Evolutionary conservation across 2,797 vertebrate species (phyloP).

Genomic region (Peromyscus attwateri): DNA sequence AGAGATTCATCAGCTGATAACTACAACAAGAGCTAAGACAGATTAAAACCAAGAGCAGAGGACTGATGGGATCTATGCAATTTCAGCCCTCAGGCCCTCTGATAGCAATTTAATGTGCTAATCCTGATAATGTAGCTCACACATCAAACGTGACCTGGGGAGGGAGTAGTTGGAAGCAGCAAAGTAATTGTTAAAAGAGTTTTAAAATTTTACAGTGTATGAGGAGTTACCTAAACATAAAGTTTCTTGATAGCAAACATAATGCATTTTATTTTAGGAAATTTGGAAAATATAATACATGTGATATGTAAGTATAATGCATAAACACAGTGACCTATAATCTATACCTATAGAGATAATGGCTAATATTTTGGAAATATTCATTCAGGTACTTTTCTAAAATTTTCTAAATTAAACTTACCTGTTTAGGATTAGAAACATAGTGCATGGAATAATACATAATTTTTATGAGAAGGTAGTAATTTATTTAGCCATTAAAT

Average conservation of each 20-base stretch:
- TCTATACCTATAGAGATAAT: background rate
- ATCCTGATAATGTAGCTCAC: conserved; percentile 40
- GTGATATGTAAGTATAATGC: background rate
- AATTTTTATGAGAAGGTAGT: background rate
- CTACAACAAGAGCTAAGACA: background rate
- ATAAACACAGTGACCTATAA: background rate
- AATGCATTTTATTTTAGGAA: background rate
- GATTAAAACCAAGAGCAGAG: conserved; percentile 23
- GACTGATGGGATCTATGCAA: background rate
- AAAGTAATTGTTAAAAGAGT: background rate
- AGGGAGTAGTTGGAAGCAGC: background rate
- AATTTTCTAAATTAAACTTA: background rate
- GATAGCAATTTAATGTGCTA: conserved; percentile 8
- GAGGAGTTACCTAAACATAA: background rate
- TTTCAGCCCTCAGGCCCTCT: background rate
- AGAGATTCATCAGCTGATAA: background rate
- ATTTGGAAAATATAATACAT: background rate
- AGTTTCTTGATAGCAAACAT: background rate
- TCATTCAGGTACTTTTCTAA: background rate
- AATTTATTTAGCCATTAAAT: conserved; percentile 15
- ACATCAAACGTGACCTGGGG: background rate
- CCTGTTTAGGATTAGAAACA: background rate
- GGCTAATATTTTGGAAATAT: background rate
- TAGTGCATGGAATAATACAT: background rate
- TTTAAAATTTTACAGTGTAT: background rate